phyloP scores from a whole-genome alignment of 2,113 vertebrate genomes.

The Pelobates fuscus region DNA sequence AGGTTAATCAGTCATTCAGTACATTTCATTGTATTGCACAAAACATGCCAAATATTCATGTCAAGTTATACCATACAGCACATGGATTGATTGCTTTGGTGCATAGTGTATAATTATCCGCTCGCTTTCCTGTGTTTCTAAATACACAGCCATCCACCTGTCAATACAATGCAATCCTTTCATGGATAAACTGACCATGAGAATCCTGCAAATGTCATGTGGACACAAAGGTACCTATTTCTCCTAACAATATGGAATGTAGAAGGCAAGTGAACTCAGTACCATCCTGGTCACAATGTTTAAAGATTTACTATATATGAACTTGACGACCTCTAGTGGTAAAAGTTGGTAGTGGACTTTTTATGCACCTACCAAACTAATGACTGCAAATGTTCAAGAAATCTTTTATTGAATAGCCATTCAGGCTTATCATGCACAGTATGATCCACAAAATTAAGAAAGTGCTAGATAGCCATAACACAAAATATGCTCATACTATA shows the following conservation, averaged over 20 bases:
- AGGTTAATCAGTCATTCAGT: background rate
- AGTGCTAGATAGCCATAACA: too few species aligned
- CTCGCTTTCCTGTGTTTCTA: conserved; percentile 18
- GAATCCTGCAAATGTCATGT: conserved; percentile 14
- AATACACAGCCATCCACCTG: conserved; percentile 34
- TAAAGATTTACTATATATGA: too few species aligned
- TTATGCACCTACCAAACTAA: too few species aligned
- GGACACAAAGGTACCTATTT: conserved; percentile 39
- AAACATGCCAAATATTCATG: background rate
- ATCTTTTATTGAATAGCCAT: too few species aligned
- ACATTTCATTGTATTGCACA: background rate
- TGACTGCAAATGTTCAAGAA: too few species aligned
- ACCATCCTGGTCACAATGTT: too few species aligned
- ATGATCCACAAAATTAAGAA: too few species aligned
- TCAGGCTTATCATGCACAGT: too few species aligned
- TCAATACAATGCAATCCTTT: conserved; percentile 20
- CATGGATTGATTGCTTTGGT: background rate
- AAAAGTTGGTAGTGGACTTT: too few species aligned
- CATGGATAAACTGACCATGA: conserved; percentile 13
- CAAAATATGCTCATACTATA: too few species aligned
- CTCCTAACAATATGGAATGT: conserved; percentile 5
- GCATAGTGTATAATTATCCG: conserved; percentile 20
- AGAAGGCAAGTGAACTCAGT: conserved; percentile 29
- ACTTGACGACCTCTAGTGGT: conserved; percentile 13
- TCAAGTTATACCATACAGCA: background rate